A percentile compares a stretch with the other conserved stretches of the same genome.
Conservation (phyloP, 1,140 invertebrate species). For the Goniozus legneri region DNA sequence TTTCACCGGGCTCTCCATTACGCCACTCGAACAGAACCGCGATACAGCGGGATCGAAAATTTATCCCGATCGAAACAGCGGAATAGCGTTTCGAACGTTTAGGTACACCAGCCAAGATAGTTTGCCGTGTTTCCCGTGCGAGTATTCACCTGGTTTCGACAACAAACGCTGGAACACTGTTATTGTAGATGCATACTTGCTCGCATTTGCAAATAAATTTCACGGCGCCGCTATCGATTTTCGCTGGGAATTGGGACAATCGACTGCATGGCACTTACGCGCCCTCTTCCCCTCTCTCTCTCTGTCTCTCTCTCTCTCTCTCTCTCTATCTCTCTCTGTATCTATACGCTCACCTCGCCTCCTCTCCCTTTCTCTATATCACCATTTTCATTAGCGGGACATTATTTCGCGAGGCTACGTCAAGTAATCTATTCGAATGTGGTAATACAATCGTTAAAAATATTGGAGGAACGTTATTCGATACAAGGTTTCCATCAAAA, state of each 20-base stretch:
- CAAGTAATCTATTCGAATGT: too few species aligned
- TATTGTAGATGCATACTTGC: conserved; percentile 2
- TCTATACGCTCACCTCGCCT: too few species aligned
- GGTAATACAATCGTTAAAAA: too few species aligned
- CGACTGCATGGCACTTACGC: conserved; percentile 11
- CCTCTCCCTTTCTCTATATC: too few species aligned
- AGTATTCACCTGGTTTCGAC: neutral
- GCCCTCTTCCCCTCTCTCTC: neutral
- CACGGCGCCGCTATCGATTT: conserved; percentile 24
- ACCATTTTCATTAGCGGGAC: too few species aligned
- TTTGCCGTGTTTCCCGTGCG: neutral
- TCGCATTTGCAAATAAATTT: conserved; percentile 27
- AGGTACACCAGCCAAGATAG: neutral
- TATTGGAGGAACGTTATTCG: too few species aligned
- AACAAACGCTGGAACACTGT: neutral
- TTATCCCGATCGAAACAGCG: neutral
- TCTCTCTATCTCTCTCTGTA: too few species aligned
- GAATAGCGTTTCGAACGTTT: neutral
- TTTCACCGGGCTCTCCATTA: conserved; percentile 2
- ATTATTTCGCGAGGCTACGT: too few species aligned
- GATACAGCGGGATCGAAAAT: neutral
- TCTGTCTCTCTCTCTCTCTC: too few species aligned
- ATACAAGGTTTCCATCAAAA: too few species aligned
- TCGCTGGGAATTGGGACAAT: conserved; percentile 27
- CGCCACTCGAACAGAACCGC: conserved; percentile 12